phyloP scores from a whole-genome alignment of 2,888 invertebrate genomes.

The Adelphocoris suturalis region DNA sequence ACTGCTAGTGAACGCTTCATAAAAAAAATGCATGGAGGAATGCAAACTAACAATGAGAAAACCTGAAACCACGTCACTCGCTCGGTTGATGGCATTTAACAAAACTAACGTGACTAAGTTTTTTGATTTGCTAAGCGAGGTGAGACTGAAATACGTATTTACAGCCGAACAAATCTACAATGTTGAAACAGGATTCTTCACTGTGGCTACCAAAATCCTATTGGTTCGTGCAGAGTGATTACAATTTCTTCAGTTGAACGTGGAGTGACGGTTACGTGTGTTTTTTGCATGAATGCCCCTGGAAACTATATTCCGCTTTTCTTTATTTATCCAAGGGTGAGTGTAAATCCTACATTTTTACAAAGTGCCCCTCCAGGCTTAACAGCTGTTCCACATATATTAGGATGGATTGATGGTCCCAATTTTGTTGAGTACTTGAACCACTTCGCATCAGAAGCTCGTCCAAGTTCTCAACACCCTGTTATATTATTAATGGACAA shows the following conservation, averaged over 20 bases:
- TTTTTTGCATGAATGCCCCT: constrained; percentile 74
- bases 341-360: constrained; percentile 76
- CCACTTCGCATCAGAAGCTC: constrained; percentile 73
- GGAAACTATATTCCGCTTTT: constrained; percentile 76
- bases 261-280: constrained; percentile 75
- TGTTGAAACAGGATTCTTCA: constrained; percentile 76
- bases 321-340: constrained; percentile 76
- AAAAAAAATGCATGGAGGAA: too few relatives aligned
- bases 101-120: not conserved
- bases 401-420: constrained; percentile 76
- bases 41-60: constrained; percentile 45
- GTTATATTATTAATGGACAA: constrained; percentile 77
- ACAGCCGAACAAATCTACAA: constrained; percentile 75
- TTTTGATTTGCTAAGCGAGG: constrained; percentile 2
- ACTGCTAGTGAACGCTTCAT: too few relatives aligned
- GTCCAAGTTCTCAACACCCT: constrained; percentile 75
- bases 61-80: constrained; percentile 63
- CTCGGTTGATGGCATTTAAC: not conserved
- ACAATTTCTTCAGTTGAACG: constrained; percentile 76
- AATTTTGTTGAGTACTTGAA: constrained; percentile 72
- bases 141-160: constrained; percentile 68
- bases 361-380: constrained; percentile 76
- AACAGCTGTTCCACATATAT: constrained; percentile 75
- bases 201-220: constrained; percentile 76
- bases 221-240: constrained; percentile 76